A percentile compares a stretch with the other conserved stretches of the same genome.
Conservation (phyloP, 2,888 invertebrate species). For the Agrotis ipsilon region DNA sequence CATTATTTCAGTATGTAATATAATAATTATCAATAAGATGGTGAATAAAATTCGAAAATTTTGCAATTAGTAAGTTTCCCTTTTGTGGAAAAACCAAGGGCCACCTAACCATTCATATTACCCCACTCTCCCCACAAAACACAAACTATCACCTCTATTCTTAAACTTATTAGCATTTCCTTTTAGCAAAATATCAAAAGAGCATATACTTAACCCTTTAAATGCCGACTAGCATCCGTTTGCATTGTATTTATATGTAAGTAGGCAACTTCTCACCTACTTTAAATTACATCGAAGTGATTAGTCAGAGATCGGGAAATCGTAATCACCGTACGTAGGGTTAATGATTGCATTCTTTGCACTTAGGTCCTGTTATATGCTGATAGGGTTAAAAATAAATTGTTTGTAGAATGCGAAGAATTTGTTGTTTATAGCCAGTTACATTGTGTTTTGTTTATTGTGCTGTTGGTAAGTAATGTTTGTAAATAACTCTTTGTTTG, state of each 20-base stretch:
- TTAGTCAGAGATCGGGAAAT: slow-evolving; percentile 54
- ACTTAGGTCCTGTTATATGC: slow-evolving; percentile 46
- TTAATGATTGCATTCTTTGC: slow-evolving; percentile 57
- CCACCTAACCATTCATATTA: background rate
- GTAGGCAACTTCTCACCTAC: slow-evolving; percentile 36
- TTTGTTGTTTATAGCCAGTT: background rate
- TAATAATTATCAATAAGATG: too few species aligned
- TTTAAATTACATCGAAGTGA: slow-evolving; percentile 46
- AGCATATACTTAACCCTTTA: slow-evolving; percentile 22
- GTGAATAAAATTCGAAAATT: too few species aligned
- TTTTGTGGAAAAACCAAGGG: too few species aligned
- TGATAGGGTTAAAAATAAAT: slow-evolving; percentile 49
- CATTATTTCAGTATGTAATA: too few species aligned
- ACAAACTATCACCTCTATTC: slow-evolving; percentile 18
- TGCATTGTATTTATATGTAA: slow-evolving; percentile 48
- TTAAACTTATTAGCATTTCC: slow-evolving; percentile 40
- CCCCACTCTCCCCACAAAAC: slow-evolving; percentile 2
- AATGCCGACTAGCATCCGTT: slow-evolving; percentile 50
- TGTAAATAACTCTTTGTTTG: background rate
- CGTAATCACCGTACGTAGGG: slow-evolving; percentile 56
- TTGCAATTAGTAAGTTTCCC: too few species aligned
- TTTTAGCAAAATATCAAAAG: slow-evolving; percentile 38
- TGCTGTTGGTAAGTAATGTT: slow-evolving; percentile 3
- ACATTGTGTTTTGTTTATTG: slow-evolving; percentile 7
- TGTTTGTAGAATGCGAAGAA: slow-evolving; percentile 12